Evolutionary conservation across 2,113 vertebrate species (phyloP).

Genomic region (Brachypodius melanocephalos): DNA sequence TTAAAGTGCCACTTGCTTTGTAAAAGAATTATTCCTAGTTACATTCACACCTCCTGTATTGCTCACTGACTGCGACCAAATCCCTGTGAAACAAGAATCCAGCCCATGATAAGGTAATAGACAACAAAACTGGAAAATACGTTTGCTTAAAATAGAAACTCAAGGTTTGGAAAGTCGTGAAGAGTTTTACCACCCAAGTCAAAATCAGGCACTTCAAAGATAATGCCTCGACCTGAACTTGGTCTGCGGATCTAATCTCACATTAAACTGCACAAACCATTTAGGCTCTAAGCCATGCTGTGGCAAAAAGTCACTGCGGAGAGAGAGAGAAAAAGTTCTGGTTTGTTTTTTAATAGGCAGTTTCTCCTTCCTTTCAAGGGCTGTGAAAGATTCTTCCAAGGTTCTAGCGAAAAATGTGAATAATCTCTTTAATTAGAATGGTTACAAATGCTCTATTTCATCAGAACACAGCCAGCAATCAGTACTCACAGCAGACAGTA

Average conservation of each 20-base stretch:
- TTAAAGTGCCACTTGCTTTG: background rate
- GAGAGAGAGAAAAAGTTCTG: background rate
- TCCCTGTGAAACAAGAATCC: background rate
- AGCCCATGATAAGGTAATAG: background rate
- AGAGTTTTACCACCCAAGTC: background rate
- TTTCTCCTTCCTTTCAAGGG: background rate
- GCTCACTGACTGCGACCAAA: background rate
- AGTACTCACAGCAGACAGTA: background rate
- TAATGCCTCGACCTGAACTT: background rate
- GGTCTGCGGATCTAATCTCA: background rate
- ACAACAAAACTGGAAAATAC: background rate
- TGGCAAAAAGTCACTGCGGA: background rate
- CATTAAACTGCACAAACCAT: background rate
- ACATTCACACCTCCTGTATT: background rate
- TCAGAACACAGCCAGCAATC: background rate
- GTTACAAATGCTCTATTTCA: background rate
- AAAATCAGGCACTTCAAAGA: background rate
- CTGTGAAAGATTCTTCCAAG: background rate
- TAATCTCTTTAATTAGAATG: background rate
- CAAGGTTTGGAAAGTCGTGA: background rate
- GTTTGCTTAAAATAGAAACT: background rate
- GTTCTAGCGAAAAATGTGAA: background rate
- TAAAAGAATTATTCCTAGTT: background rate
- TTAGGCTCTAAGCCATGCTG: background rate
- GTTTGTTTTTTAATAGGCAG: background rate